Percentiles rank a stretch among this genome's conserved stretches.
These are phyloP conservation scores for Chaenocephalus aceratus DNA, from an alignment of 2,113 vertebrate genomes.

Conservation along the genomic window DNA sequence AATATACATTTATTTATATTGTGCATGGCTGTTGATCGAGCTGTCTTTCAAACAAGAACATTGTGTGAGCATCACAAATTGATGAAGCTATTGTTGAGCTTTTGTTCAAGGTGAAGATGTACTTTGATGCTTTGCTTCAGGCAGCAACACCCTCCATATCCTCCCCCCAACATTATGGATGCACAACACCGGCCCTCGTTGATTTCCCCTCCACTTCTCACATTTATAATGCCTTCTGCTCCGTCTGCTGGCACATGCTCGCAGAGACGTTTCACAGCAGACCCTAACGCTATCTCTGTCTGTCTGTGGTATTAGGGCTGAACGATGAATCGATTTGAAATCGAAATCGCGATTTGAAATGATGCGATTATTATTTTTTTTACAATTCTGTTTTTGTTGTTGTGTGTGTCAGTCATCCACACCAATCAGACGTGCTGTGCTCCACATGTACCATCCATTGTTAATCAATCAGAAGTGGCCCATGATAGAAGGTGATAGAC, in stretches of 20 bases:
- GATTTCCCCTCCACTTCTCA: constrained; percentile 34
- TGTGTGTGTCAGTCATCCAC: no score
- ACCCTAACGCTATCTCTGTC: not conserved
- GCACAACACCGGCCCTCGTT: constrained; percentile 16
- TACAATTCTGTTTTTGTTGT: no score
- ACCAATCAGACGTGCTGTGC: no score
- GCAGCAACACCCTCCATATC: constrained; percentile 39
- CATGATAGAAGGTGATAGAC: no score
- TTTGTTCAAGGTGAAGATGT: constrained; percentile 26
- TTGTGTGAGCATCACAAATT: constrained; percentile 2
- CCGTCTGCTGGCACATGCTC: constrained; percentile 37
- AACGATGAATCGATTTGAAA: no score
- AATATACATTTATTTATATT: constrained; percentile 35
- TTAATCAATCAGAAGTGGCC: no score
- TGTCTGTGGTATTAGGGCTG: not conserved
- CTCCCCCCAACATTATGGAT: constrained; percentile 36
- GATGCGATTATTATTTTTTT: no score
- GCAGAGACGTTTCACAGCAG: constrained; percentile 33
- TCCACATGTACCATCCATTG: no score
- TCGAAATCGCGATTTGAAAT: no score
- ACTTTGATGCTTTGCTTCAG: constrained; percentile 32
- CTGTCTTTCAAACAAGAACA: constrained; percentile 17
- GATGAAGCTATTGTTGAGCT: constrained; percentile 18
- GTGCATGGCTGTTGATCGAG: constrained; percentile 29
- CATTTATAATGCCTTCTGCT: constrained; percentile 55